Evolutionary conservation across 2,888 invertebrate genomes (phyloP).

Genomic region (Gisinianus flammeolus): DNA sequence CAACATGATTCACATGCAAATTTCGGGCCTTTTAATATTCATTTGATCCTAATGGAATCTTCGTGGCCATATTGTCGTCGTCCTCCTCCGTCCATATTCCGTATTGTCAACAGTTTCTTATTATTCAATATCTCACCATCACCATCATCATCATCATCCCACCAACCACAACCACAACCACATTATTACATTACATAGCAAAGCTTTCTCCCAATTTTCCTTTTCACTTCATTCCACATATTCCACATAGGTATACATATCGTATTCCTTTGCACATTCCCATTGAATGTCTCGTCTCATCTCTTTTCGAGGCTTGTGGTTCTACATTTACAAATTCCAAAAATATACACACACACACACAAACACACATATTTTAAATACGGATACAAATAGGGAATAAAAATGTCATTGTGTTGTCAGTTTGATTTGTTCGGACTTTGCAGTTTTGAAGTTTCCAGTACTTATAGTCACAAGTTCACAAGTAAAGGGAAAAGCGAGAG

Average conservation of each 20-base stretch:
- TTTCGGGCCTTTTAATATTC: slow-evolving; percentile 55
- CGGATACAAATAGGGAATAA: no score
- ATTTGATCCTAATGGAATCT: slow-evolving; percentile 55
- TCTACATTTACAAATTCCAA: neutral
- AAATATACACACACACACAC: no score
- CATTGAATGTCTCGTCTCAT: no score
- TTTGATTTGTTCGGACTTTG: neutral
- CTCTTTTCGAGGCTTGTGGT: neutral
- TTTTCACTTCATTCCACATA: neutral
- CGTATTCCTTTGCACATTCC: neutral
- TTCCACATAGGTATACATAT: neutral
- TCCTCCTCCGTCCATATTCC: neutral
- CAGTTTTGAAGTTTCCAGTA: neutral
- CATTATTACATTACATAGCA: neutral
- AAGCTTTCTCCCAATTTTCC: neutral
- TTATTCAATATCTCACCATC: no score
- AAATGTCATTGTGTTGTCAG: neutral
- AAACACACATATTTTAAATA: neutral
- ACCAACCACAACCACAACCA: neutral
- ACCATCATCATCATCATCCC: slow-evolving; percentile 1
- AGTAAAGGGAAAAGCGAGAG: no score
- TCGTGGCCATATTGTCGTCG: neutral
- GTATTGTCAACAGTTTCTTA: no score
- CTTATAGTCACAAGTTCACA: neutral
- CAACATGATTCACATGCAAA: slow-evolving; percentile 50